These are phyloP conservation scores for Trichonephila inaurata DNA, from an alignment of 1,140 invertebrate genomes.

Conservation along the genomic window DNA sequence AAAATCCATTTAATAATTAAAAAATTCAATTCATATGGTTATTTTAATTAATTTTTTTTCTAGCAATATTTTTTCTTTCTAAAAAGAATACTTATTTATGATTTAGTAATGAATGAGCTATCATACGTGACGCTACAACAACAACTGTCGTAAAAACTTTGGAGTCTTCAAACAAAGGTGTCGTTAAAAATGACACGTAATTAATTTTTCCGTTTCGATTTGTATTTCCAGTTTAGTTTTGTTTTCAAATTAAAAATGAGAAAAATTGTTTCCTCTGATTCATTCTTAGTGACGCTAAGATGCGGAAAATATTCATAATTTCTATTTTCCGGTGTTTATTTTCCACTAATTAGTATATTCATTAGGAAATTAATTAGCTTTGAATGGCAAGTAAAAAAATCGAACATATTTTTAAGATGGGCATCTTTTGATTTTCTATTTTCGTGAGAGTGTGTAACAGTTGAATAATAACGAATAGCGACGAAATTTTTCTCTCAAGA, in stretches of 20 bases:
- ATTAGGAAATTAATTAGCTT: constrained; percentile 2
- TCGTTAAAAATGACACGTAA: neutral
- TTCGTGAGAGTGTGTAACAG: neutral
- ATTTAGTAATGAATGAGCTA: no score
- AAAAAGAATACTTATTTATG: no score
- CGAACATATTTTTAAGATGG: neutral
- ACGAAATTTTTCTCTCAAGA: no score
- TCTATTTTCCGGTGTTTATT: neutral
- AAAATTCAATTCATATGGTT: no score
- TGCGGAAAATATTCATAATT: neutral
- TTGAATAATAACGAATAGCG: no score
- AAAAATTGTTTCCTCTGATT: neutral
- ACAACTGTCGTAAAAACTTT: neutral
- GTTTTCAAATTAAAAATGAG: neutral
- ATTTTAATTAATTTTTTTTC: no score
- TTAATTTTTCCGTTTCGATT: neutral
- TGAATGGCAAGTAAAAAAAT: neutral
- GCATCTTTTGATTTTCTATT: neutral
- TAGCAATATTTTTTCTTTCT: no score
- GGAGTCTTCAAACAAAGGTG: neutral
- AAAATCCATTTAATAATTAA: no score
- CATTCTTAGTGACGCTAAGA: neutral
- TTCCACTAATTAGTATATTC: neutral
- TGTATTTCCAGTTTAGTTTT: neutral
- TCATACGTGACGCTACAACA: no score